Evolutionary conservation across 2,113 vertebrate genomes (phyloP).

Genomic region (Chaetura pelagica): DNA sequence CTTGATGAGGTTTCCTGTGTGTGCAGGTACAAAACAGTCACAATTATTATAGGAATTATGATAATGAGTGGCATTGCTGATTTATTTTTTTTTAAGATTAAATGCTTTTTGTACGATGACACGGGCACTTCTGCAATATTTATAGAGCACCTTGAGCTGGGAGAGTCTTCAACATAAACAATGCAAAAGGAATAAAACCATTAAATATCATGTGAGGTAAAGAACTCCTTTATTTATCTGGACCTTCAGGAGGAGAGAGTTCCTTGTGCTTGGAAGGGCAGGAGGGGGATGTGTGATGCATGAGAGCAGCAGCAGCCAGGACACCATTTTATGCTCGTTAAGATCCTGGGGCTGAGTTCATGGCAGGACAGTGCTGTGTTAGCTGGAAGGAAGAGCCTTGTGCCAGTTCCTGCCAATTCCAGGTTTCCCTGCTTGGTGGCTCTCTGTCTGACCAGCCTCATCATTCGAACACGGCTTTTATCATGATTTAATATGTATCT

Average conservation of each 20-base stretch:
- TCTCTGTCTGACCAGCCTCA: not conserved
- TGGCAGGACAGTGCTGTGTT: not conserved
- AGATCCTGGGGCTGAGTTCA: not conserved
- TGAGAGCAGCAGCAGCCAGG: not conserved
- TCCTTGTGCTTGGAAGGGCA: not conserved
- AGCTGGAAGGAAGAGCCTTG: rapidly evolving
- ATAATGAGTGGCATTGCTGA: not conserved
- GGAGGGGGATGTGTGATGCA: not conserved
- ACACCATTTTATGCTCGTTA: not conserved
- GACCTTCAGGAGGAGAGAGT: not conserved
- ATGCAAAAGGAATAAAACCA: not conserved
- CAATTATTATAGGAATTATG: not conserved
- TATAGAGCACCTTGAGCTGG: not conserved
- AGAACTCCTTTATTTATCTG: not conserved
- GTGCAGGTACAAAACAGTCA: not conserved
- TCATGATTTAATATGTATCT: slow-evolving; percentile 5
- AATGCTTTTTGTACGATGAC: not conserved
- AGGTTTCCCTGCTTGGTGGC: not conserved
- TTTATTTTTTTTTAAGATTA: not conserved
- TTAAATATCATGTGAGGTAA: not conserved
- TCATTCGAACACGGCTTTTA: not conserved
- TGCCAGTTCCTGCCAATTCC: not conserved
- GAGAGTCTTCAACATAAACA: not conserved
- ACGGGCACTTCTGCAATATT: not conserved
- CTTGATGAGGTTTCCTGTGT: rapidly evolving